A percentile compares a stretch with the other conserved stretches of the same genome.
These are phyloP conservation scores for Vimba vimba DNA, from an alignment of 2,113 vertebrate species.

Conservation along the genomic window DNA sequence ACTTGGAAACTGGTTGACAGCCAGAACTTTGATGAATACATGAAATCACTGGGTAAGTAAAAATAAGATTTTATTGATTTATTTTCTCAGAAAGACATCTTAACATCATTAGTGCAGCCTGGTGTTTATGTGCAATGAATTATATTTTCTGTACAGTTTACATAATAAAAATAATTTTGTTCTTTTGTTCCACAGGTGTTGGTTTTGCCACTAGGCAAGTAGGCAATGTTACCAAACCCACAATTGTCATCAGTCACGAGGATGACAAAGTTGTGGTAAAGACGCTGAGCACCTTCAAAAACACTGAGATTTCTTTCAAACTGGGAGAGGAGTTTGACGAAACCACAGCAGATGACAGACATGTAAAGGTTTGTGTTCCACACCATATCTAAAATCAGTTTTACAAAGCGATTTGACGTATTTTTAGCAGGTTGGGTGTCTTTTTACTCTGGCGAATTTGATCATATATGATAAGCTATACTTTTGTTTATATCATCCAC, in stretches of 20 bases:
- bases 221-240: constrained; percentile 94
- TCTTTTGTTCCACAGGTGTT: constrained; percentile 78
- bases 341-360: constrained; percentile 89
- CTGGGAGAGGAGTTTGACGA: constrained; percentile 98
- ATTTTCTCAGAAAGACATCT: not conserved
- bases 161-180: not conserved
- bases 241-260: constrained; percentile 88
- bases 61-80: not conserved
- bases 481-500: too few species aligned
- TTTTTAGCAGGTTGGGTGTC: not conserved
- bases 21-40: constrained; percentile 97
- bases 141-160: not conserved
- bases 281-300: constrained; percentile 94
- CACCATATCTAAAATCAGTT: not conserved
- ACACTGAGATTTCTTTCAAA: constrained; percentile 89
- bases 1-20: constrained; percentile 95
- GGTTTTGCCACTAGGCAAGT: constrained; percentile 93
- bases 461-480: too few species aligned
- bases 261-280: constrained; percentile 88
- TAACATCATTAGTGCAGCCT: not conserved
- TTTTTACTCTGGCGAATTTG: not conserved
- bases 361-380: constrained; percentile 86
- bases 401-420: not conserved
- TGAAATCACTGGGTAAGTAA: constrained; percentile 90
- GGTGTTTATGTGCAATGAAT: not conserved